Percentiles rank a stretch among this genome's conserved stretches.
Evolutionary conservation across 2,888 invertebrate species (phyloP).

Genomic region (Protodeltote pygarga): DNA sequence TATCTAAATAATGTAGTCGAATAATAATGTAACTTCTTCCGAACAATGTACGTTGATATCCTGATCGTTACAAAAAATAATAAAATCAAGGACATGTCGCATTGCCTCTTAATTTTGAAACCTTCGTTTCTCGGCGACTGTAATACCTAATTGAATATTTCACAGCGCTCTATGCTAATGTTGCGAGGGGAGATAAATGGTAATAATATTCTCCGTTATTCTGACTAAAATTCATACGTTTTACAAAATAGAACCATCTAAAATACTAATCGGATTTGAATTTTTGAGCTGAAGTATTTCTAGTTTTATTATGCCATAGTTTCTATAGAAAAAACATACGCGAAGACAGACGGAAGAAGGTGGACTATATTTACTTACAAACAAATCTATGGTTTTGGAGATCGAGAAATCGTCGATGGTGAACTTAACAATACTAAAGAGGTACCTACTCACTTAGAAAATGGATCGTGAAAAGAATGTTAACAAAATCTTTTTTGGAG

Average conservation of each 20-base stretch:
- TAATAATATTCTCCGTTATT: slow-evolving; percentile 58
- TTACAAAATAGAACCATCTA: slow-evolving; percentile 40
- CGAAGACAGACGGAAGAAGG: too few species aligned
- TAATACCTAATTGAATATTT: slow-evolving; percentile 66
- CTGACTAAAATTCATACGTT: slow-evolving; percentile 49
- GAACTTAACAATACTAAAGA: too few species aligned
- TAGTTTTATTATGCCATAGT: slow-evolving; percentile 1
- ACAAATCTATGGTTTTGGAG: too few species aligned
- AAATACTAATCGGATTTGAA: slow-evolving; percentile 39
- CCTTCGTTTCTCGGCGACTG: slow-evolving; percentile 51
- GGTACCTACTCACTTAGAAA: too few species aligned
- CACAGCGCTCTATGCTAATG: slow-evolving; percentile 59
- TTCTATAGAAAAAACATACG: too few species aligned
- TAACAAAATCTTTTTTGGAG: too few species aligned
- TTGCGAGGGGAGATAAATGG: slow-evolving; percentile 54
- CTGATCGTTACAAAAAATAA: slow-evolving; percentile 78
- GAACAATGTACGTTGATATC: slow-evolving; percentile 74
- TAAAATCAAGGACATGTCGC: slow-evolving; percentile 70
- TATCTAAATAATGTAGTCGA: slow-evolving; percentile 65
- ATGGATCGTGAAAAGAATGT: too few species aligned
- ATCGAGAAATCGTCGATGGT: too few species aligned
- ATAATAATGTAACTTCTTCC: slow-evolving; percentile 68
- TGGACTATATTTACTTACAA: too few species aligned
- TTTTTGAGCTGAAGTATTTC: too few species aligned
- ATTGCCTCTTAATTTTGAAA: slow-evolving; percentile 57